Conservation (phyloP, 2,113 vertebrate genomes). For the human region GRCh38 chr19:33908501-33909000, state of each 20-base stretch:
- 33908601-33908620: not conserved
- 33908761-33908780: not conserved
- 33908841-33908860: not conserved
- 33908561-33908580: not conserved
- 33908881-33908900: not conserved
- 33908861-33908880: not conserved
- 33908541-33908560: not conserved
- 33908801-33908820: not conserved
- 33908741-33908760: not conserved
- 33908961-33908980: not conserved
- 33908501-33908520: not conserved
- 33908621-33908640: not conserved
- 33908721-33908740: not conserved
- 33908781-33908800: not conserved
- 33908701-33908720: not conserved
- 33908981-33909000: not conserved
- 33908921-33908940: not conserved
- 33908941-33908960: not conserved
- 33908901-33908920: not conserved
- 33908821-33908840: not conserved
- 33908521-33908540: not conserved
- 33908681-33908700: not conserved
- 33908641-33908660: not conserved
- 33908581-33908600: not conserved
- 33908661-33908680: not conserved